Evolutionary conservation across 2,113 vertebrate species (phyloP), one percentile per base, ranked within the genome.

Genomic region (Ceyx melanurus): DNA sequence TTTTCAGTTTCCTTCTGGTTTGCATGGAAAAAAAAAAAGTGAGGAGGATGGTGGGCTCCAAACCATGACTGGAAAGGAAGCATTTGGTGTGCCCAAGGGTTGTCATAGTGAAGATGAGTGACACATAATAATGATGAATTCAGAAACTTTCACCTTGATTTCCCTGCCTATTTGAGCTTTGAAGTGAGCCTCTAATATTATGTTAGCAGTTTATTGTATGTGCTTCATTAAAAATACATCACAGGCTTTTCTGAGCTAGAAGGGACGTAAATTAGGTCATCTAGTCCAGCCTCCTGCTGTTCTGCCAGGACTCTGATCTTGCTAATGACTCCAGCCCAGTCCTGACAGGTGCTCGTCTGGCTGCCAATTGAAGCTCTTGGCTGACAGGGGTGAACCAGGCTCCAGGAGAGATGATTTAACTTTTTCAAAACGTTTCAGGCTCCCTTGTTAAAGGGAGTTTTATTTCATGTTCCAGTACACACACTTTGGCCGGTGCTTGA

Each of bases 191-290:
- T 92, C 94, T 87, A 79, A 74, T 90, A 87, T 82, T 87, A 82
- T 90, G 93, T 92, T 90, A 95, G 93, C 86, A 92, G 90, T 90
- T 95, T 95, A 93, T 96, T 90, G 95, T 91, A 83, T 90, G 89
- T 85, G 89, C 96, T 93, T 96, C 94, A 96, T 96, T 95, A 95
- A 96, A 97, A 96, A 96, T 94, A 93, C 88, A 96, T 95, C 95
- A 94, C 74, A 95, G 93, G n/a, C 75, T 70, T 90, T 81, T 86
- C 6, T 12, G 81, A 92, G 90, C 95, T 93, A 82, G 88, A 92
- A 96, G 95, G 95, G 88, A 95, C 86, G 25, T 83, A 96, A 96
- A 96, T 89, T 79, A 94, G 96, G 96, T 95, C 96, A 95, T 80
- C 88, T 10, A 46, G 77, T 53, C 86, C 91, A 85, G 77, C 86